Base-by-base conservation (phyloP, 1,140 invertebrate genomes). In the Drosophila ananassae region DNA sequence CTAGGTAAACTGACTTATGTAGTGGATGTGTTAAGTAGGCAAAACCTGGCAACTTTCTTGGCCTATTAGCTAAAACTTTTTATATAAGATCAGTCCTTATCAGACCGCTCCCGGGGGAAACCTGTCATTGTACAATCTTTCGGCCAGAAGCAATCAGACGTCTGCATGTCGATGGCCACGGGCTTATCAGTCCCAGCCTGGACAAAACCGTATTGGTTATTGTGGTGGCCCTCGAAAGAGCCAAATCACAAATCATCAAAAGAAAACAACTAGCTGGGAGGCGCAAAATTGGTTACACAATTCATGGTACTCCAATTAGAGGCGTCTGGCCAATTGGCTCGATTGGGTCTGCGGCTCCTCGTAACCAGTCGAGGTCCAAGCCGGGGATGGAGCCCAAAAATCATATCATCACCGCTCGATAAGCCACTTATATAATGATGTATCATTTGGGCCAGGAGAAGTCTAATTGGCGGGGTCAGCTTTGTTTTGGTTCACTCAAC, bases 231-330 rank as follows among this genome's bases (percentile, higher is more conserved):
- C 55, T n/a, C 17, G 17, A 17, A 17, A 17, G 17, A 17, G 17
- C 44, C 32, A 66, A 75, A 74, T 56, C 52, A 66, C 69, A n/a
- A n/a, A n/a, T n/a, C n/a, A 74, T 53, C 37, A 64, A 73, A 39
- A 59, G 9, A 39, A 25, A 22, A 37, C 17, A 44, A 28, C 47
- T 12, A 9, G 10, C 34, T 10, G 50, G 32, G 59, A 57, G 28
- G 59, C 61, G 58, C 48, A 34, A 58, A 73, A 64, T 57, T 74
- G 82, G 72, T 87, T 87, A 67, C 66, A 83, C 72, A 83, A 79
- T 73, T 54, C 37, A 34, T 30, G 37, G 48, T 37, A 66, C 56
- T 83, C 75, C 75, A 82, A 83, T 78, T 78, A 74, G 63, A 69
- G 68, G 48, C 54, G 56, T 73, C 67, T 37, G 55, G 60, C 8